phyloP scores from a whole-genome alignment of 2,797 vertebrate species.

The Babyrousa celebensis region DNA sequence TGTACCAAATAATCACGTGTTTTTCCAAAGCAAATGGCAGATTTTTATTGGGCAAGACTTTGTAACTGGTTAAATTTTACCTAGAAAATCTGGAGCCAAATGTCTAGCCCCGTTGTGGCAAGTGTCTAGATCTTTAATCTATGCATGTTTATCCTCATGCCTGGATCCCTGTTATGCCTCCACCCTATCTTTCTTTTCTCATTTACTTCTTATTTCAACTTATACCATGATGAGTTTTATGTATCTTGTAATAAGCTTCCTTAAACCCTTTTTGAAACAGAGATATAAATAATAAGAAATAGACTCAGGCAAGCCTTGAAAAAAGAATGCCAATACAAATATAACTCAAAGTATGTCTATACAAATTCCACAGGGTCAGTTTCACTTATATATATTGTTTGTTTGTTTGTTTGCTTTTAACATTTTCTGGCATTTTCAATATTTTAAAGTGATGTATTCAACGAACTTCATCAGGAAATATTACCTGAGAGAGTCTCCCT shows the following conservation, averaged over 20 bases:
- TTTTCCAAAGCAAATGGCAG: background rate
- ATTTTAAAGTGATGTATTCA: background rate
- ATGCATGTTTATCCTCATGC: background rate
- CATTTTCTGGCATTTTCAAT: background rate
- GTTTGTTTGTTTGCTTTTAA: background rate
- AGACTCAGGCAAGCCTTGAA: constrained; percentile 42
- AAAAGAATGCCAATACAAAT: constrained; percentile 42
- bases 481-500: background rate
- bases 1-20: background rate
- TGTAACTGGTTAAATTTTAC: background rate
- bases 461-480: background rate
- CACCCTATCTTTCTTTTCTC: background rate
- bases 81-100: constrained; percentile 48
- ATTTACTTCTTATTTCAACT: constrained; percentile 60
- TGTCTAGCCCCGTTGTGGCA: background rate
- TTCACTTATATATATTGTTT: background rate
- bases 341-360: background rate
- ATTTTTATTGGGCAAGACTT: constrained; percentile 13
- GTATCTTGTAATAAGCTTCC: constrained; percentile 56
- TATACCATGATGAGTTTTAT: constrained; percentile 1
- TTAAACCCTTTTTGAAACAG: constrained; percentile 65
- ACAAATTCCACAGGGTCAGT: background rate
- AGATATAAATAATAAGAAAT: constrained; percentile 57
- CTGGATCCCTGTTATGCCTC: background rate
- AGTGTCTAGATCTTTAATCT: background rate